phyloP scores from a whole-genome alignment of 92 coral and sea anemone species.

The Hydrozoanthus gracilis region DNA sequence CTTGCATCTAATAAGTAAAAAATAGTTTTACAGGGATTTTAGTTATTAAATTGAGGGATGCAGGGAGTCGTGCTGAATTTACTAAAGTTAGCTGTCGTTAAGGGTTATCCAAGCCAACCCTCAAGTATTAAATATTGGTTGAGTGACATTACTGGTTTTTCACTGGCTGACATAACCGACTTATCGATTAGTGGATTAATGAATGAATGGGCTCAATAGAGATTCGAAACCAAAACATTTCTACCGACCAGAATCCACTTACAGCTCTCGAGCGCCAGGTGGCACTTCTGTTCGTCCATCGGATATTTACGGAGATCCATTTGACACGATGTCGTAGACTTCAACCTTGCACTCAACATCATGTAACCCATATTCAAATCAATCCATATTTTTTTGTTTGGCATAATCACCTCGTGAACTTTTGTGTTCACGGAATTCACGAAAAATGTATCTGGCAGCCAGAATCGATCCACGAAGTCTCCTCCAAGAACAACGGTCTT shows the following conservation, averaged over 20 bases:
- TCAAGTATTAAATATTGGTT: no score
- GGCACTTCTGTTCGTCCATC: conserved; percentile 88
- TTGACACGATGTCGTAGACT: conserved; percentile 88
- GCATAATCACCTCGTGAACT: conserved; percentile 81
- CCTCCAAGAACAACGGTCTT: conserved; percentile 88
- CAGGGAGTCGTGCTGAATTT: no score
- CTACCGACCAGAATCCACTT: conserved; percentile 43
- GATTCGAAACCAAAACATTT: not conserved
- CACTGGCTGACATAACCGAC: no score
- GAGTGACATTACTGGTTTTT: no score
- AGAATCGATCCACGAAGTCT: conserved; percentile 77
- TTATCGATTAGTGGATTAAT: no score
- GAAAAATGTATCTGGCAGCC: conserved; percentile 96
- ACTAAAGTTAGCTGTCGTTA: no score
- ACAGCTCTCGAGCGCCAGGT: conserved; percentile 97
- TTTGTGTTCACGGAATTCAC: conserved; percentile 90
- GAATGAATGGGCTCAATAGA: no score
- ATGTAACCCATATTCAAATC: conserved; percentile 81
- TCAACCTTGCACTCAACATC: conserved; percentile 92
- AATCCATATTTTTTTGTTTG: conserved; percentile 88
- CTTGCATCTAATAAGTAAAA: no score
- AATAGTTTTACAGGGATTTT: no score
- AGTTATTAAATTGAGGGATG: no score
- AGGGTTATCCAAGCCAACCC: no score
- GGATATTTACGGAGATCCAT: conserved; percentile 91